These are phyloP conservation scores for Hemitrygon akajei DNA, from an alignment of 2,797 vertebrate genomes.

Conservation along the genomic window DNA sequence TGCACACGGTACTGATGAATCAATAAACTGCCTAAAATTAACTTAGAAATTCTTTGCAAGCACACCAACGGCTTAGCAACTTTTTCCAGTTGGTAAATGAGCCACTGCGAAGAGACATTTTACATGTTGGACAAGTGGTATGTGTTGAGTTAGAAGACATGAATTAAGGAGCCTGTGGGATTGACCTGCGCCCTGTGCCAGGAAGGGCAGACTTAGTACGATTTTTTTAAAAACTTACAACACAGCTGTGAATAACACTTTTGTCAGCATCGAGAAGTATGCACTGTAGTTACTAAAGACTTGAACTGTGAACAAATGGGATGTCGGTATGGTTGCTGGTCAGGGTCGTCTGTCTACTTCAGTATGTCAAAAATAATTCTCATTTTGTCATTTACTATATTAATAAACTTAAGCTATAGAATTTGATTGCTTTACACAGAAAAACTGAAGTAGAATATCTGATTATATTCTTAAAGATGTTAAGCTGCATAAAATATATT, in stretches of 20 bases:
- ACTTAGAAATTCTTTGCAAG: slow-evolving; percentile 1
- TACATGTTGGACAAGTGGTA: background rate
- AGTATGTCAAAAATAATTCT: background rate
- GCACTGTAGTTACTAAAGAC: background rate
- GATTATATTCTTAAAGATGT: background rate
- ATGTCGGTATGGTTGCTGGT: background rate
- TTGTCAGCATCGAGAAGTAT: background rate
- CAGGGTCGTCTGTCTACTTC: background rate
- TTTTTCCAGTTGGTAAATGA: background rate
- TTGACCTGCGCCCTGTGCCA: background rate
- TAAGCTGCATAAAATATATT: background rate
- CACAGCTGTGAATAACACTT: background rate
- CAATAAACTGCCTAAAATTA: background rate
- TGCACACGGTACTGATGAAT: background rate
- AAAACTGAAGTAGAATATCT: background rate
- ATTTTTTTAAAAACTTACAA: background rate
- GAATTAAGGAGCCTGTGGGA: background rate
- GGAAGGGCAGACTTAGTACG: background rate
- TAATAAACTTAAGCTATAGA: background rate
- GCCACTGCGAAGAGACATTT: background rate
- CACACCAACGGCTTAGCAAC: background rate
- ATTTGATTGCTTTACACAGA: background rate
- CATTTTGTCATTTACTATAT: background rate
- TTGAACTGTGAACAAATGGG: background rate
- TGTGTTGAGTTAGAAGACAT: background rate